Evolutionary conservation across 2,888 invertebrate genomes (phyloP), one percentile per base, ranked within the genome.

Genomic region (Epistrophe eligans): DNA sequence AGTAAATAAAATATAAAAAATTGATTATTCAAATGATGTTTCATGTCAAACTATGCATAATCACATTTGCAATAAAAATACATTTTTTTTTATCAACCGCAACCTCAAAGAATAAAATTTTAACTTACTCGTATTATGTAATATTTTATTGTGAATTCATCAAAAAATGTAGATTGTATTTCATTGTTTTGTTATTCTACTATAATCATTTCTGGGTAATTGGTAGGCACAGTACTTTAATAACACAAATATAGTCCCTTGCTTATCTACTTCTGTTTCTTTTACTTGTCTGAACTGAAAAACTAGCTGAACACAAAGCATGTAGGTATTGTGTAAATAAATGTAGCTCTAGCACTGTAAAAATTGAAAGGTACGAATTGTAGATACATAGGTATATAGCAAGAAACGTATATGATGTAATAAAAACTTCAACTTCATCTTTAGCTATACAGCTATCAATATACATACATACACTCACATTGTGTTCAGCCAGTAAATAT

Each of bases 31-130:
- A 43, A 64, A 28, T 28, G 62, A 45, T n/a, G 62, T 64, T 62
- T 45, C 62, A 45, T 64, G 62, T 28, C 19, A 43, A 64, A 45
- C 60, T 38, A 60, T 70, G 38, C n/a, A 76, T 17, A 64, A 45
- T 50, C 38, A 52, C 71, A 45, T 64, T 24, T 77, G 60, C 60
- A 71, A n/a, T 19, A 71, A 32, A 9, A 45, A 70, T 24, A 45
- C 4, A 2, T 24, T 24, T 9, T 35, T 17, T 55, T 32, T 48
- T 57, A 11, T 52, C 17, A 48, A 48, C n/a, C 38, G 15, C 45
- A 45, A 35, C 32, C 32, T 64, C 6, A 79, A 45, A 72, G 11
- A 35, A 24, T 58, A 38, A 11, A 48, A 35, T 35, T 60, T 57
- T 66, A 57, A 28, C 64, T 15, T 50, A 35, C 9, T 1, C 1